These are phyloP conservation scores for Syngnathus typhle DNA, from an alignment of 2,113 vertebrate species.

Conservation along the genomic window DNA sequence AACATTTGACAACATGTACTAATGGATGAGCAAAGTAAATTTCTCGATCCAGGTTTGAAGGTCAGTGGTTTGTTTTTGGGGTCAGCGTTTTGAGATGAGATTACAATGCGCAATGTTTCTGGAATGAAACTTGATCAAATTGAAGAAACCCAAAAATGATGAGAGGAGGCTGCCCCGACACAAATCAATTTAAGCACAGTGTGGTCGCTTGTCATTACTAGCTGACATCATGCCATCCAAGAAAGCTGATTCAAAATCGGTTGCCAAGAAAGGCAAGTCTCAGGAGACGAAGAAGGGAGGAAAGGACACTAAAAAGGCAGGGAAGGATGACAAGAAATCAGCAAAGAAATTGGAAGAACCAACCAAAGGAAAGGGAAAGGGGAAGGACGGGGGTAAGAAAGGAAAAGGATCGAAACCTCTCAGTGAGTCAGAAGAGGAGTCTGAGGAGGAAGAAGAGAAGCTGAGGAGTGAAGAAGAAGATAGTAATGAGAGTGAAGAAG, in stretches of 20 bases:
- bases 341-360: conserved; percentile 66
- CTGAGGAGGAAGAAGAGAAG: conserved; percentile 76
- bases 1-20: conserved; percentile 26
- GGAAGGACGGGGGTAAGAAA: conserved; percentile 72
- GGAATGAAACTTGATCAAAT: conserved; percentile 12
- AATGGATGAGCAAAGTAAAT: conserved; percentile 50
- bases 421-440: conserved; percentile 77
- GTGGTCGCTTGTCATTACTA: conserved; percentile 6
- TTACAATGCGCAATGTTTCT: conserved; percentile 16
- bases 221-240: conserved; percentile 74
- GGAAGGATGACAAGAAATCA: conserved; percentile 70
- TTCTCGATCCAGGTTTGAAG: conserved; percentile 49
- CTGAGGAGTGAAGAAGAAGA: conserved; percentile 60
- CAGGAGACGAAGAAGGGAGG: conserved; percentile 61
- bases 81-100: conserved; percentile 31
- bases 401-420: conserved; percentile 78
- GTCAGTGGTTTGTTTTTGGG: conserved; percentile 43
- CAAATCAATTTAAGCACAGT: conserved; percentile 11
- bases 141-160: conserved; percentile 18
- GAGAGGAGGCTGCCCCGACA: conserved; percentile 4
- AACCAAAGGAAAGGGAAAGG: conserved; percentile 72
- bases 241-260: conserved; percentile 67
- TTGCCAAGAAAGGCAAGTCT: conserved; percentile 65
- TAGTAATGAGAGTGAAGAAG: conserved; percentile 64
- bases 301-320: conserved; percentile 65